Conservation (phyloP, 2,888 invertebrate species). For the Morinoia aosen region DNA sequence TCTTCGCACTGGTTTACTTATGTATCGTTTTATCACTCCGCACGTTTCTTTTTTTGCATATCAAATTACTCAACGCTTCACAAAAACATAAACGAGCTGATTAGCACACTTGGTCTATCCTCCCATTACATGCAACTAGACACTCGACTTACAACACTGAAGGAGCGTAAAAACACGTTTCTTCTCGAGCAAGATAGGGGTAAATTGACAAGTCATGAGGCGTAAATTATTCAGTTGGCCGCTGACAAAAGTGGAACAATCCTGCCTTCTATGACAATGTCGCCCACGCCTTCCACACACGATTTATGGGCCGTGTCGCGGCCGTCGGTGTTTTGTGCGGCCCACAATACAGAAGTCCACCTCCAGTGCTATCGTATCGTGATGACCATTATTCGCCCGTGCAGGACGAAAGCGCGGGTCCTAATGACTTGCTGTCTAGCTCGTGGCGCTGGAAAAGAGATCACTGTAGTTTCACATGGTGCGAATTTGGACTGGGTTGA, state of each 20-base stretch:
- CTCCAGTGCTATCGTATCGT: neutral
- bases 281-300: neutral
- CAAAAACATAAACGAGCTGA: neutral
- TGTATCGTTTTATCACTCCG: neutral
- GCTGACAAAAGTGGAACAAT: neutral
- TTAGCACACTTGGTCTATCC: neutral
- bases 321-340: neutral
- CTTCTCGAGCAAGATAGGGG: neutral
- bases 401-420: neutral
- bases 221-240: neutral
- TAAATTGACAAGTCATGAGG: neutral
- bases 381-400: neutral
- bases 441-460: neutral
- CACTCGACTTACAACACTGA: neutral
- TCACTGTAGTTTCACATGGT: neutral
- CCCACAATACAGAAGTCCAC: neutral
- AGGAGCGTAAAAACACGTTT: neutral
- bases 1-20: neutral
- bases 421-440: neutral
- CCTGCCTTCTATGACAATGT: neutral
- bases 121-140: neutral
- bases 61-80: neutral
- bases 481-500: neutral
- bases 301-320: neutral
- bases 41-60: neutral